Percentiles rank a stretch among this genome's conserved stretches.
Conservation (phyloP, 2,113 vertebrate species). For the Festucalex cinctus region DNA sequence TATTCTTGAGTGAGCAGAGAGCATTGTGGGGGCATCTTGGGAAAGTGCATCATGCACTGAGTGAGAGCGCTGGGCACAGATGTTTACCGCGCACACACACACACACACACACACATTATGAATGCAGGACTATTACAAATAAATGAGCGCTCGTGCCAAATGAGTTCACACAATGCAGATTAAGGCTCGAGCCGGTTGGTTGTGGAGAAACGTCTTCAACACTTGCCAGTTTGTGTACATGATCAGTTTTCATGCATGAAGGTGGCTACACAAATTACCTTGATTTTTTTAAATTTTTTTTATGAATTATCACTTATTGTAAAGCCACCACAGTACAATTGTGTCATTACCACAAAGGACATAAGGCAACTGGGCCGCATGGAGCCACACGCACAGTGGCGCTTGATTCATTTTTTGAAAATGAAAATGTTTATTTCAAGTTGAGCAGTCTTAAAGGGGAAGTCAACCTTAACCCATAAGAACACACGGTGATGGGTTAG, state of each 20-base stretch:
- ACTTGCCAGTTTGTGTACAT: background rate
- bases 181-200: background rate
- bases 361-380: too few species aligned
- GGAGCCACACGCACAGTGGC: too few species aligned
- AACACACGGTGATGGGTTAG: too few species aligned
- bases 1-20: conserved; percentile 63
- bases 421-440: too few species aligned
- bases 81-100: background rate
- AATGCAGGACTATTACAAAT: conserved; percentile 12
- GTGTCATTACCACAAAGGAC: too few species aligned
- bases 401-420: too few species aligned
- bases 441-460: too few species aligned
- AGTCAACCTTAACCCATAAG: too few species aligned
- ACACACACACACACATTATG: background rate
- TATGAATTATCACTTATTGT: too few species aligned
- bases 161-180: conserved; percentile 1
- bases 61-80: conserved; percentile 15
- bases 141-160: background rate
- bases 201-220: too few species aligned
- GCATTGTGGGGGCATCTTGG: conserved; percentile 54
- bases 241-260: background rate
- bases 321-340: too few species aligned
- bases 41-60: conserved; percentile 45
- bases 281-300: too few species aligned
- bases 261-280: background rate